Evolutionary conservation across 2,797 vertebrate species (phyloP).

Genomic region (Columba guinea): DNA sequence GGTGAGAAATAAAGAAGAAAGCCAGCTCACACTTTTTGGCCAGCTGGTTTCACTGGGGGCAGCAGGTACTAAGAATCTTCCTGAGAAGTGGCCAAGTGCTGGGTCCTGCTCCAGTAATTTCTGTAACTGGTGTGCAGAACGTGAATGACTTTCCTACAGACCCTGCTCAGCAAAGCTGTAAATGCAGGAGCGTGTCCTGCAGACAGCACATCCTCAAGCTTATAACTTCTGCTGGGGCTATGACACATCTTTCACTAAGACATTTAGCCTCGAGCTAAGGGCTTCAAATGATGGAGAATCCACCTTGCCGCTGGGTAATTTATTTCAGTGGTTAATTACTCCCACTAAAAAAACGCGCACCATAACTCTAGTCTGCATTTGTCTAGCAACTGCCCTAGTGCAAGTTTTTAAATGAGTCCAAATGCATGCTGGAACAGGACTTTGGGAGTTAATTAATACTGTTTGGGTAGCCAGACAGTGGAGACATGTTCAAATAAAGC

Average conservation of each 20-base stretch:
- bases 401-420: constrained; percentile 30
- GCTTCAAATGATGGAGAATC: constrained; percentile 35
- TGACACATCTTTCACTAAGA: neutral
- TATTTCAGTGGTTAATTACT: constrained; percentile 58
- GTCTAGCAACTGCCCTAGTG: neutral
- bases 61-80: neutral
- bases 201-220: neutral
- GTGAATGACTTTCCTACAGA: neutral
- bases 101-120: neutral
- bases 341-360: neutral
- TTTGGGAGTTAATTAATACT: constrained; percentile 55
- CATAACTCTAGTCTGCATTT: constrained; percentile 17
- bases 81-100: neutral
- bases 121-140: neutral
- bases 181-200: neutral
- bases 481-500: constrained; percentile 35
- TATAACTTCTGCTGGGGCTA: neutral
- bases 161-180: neutral
- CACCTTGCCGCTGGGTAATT: constrained; percentile 29
- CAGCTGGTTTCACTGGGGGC: neutral
- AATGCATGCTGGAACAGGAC: constrained; percentile 29
- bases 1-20: neutral
- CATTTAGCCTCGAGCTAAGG: neutral
- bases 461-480: constrained; percentile 44
- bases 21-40: neutral